A percentile compares a stretch with the other conserved stretches of the same genome.
Evolutionary conservation across 2,113 vertebrate genomes (phyloP).

Genomic region (Gila orcuttii): DNA sequence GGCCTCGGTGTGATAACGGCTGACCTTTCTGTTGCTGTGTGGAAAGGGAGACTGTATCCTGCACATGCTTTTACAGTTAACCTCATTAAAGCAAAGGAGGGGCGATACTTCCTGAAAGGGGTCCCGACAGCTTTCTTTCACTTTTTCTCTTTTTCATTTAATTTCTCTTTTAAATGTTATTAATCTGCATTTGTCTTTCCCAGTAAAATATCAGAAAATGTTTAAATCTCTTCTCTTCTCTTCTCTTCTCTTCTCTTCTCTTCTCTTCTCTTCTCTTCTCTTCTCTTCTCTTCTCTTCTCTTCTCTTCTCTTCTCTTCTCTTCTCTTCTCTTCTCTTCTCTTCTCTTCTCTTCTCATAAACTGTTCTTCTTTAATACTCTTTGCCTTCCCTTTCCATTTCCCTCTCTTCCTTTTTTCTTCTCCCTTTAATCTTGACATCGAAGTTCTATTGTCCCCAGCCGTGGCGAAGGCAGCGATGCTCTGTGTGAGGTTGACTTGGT

Average conservation of each 20-base stretch:
- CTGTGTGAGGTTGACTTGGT: conserved; percentile 4
- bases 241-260: neutral
- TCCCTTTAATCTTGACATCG: neutral
- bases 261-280: neutral
- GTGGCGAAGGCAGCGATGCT: neutral
- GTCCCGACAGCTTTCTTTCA: conserved; percentile 21
- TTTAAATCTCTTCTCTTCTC: neutral
- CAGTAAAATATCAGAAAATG: neutral
- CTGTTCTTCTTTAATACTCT: neutral
- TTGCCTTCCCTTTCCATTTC: neutral
- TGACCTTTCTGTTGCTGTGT: conserved; percentile 41
- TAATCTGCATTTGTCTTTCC: neutral
- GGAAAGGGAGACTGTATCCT: conserved; percentile 51
- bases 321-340: too few species aligned
- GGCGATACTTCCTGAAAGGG: conserved; percentile 56
- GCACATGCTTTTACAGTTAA: conserved; percentile 61
- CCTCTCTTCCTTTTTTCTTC: neutral
- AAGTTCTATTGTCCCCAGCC: neutral
- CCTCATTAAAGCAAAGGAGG: conserved; percentile 56
- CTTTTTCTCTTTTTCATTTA: neutral
- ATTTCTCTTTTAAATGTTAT: neutral
- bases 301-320: too few species aligned
- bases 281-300: too few species aligned
- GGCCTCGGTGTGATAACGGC: conserved; percentile 41
- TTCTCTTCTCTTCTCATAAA: neutral